Percentiles rank a stretch among this genome's conserved stretches.
Conservation (phyloP, 2,797 vertebrate species). For the Oryzias sinensis region DNA sequence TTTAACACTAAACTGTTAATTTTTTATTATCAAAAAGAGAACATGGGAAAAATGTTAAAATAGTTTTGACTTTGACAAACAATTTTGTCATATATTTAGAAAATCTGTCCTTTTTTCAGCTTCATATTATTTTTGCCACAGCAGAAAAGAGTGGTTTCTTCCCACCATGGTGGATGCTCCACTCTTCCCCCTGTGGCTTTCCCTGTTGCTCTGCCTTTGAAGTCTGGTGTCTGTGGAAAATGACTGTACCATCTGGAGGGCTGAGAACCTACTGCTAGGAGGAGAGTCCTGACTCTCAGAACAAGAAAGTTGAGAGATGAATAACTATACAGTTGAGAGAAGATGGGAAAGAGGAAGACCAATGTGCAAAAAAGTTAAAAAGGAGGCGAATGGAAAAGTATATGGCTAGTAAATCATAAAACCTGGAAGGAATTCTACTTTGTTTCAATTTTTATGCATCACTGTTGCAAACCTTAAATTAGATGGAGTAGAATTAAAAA, state of each 20-base stretch:
- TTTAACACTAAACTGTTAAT: no score
- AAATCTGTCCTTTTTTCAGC: not conserved
- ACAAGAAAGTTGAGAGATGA: constrained; percentile 11
- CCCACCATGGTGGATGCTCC: constrained; percentile 28
- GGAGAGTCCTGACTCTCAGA: constrained; percentile 39
- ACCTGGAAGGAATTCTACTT: constrained; percentile 31
- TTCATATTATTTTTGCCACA: constrained; percentile 4
- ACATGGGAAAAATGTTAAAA: no score
- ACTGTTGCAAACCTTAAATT: constrained; percentile 44
- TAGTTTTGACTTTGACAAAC: no score
- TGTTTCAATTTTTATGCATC: constrained; percentile 35
- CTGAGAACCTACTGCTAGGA: constrained; percentile 31
- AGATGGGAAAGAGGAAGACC: constrained; percentile 5
- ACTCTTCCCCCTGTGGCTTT: constrained; percentile 8
- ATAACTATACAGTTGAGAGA: constrained; percentile 1
- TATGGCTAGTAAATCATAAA: constrained; percentile 20
- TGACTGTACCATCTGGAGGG: constrained; percentile 62
- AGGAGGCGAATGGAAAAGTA: constrained; percentile 22
- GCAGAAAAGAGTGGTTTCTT: constrained; percentile 17
- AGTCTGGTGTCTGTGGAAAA: constrained; percentile 54
- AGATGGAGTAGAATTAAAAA: constrained; percentile 39
- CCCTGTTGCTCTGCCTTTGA: constrained; percentile 50
- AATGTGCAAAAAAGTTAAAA: constrained; percentile 9
- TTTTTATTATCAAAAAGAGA: no score
- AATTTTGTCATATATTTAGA: no score